Evolutionary conservation across 2,113 vertebrate species (phyloP), one percentile per base, ranked within the genome.

Genomic region (Mormyrus iriodes): DNA sequence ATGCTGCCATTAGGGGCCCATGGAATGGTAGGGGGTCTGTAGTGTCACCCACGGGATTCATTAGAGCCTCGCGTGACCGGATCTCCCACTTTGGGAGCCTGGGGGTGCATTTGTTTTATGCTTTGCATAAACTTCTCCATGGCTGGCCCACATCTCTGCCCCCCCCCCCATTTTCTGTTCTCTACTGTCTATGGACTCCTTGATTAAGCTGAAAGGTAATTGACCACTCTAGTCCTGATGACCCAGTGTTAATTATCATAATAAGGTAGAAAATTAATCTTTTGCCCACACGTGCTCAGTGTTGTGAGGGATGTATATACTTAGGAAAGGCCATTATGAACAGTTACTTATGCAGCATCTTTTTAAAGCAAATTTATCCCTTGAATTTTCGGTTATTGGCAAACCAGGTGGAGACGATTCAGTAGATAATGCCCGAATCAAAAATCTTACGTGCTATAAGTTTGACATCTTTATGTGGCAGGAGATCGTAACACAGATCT

Each of bases 1-100:
- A 88, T 90, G 44, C 88, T 35, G 69, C 91, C 90, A 92, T 92
- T 92, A 92, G 82, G 88, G 87, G 89, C 24, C 49, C 27, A 19
- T 79, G 85, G 69, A 61, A 76, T 49, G 89, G 88, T 79, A 89
- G 86, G 61, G 21, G 79, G 88, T 89, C 90, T 87, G 76, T 51
- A 79, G 35, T 88, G 88, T 89, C 79, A 46, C 76, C 52, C 51
- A 21, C 15, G 3, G 24, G 79, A 31, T 84, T 89, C 79, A 85
- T 89, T 89, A 89, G 88, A 24, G 52, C 52, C 51, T 79, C 13
- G 21, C 53, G 0, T 35, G 49, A 42, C 73, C 51, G 9, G 48
- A 27, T 44, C 39, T 13, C 19, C 51, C 35, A 35, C 19, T 19
- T 42, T 49, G 73, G 31, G 19, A 55, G 27, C 35, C 35, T 24